Percentiles rank a stretch among this genome's conserved stretches.
phyloP scores from a whole-genome alignment of 2,888 invertebrate species.

The Metallyticus violacea region DNA sequence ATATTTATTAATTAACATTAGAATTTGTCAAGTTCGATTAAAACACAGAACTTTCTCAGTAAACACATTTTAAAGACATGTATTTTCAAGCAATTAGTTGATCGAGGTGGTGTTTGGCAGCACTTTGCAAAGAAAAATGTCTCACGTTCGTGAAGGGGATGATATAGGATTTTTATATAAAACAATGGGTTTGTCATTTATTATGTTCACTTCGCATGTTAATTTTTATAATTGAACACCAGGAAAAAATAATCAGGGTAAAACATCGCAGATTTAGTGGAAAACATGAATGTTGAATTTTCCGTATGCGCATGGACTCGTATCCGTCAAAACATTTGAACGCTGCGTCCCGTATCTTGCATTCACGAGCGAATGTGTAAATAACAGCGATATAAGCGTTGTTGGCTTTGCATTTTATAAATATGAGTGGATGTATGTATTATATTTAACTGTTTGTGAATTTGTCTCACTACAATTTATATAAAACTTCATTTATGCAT shows the following conservation, averaged over 20 bases:
- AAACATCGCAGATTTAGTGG: background rate
- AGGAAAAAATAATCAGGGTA: background rate
- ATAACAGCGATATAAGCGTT: background rate
- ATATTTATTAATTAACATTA: background rate
- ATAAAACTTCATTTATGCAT: background rate
- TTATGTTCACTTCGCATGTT: background rate
- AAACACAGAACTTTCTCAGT: background rate
- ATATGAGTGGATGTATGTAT: conserved; percentile 14
- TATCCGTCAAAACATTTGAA: background rate
- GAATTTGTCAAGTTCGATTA: background rate
- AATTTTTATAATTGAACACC: background rate
- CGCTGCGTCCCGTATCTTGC: background rate
- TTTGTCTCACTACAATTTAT: background rate
- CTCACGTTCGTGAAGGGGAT: conserved; percentile 4
- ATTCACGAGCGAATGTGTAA: background rate
- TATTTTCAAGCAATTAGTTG: background rate
- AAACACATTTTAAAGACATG: background rate
- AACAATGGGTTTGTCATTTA: conserved; percentile 3
- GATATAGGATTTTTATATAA: conserved; percentile 9
- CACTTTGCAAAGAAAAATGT: background rate
- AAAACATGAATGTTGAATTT: conserved; percentile 7
- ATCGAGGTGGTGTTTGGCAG: background rate
- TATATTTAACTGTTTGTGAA: background rate
- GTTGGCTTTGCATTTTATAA: background rate
- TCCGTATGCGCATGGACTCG: conserved; percentile 5